These are phyloP conservation scores for Oreochromis spilurus DNA, from an alignment of 2,113 vertebrate species.

Conservation along the genomic window DNA sequence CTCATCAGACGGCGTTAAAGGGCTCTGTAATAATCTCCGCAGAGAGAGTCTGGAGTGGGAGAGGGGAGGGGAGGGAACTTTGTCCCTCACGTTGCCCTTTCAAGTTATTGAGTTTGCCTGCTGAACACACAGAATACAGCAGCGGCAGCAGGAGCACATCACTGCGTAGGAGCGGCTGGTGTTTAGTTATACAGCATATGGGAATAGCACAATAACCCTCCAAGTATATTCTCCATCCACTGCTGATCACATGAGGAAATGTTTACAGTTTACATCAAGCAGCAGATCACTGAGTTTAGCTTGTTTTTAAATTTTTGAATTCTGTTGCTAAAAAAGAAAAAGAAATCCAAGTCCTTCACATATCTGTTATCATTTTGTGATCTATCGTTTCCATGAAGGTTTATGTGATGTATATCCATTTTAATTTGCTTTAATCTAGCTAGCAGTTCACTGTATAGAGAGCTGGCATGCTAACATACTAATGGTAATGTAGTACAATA, in stretches of 20 bases:
- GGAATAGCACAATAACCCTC: conserved; percentile 6
- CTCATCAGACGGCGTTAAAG: conserved; percentile 39
- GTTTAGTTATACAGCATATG: not conserved
- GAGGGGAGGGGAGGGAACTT: conserved; percentile 26
- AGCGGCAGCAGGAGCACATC: not conserved
- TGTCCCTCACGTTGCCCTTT: conserved; percentile 54
- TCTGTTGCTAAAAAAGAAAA: not conserved
- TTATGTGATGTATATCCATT: not conserved
- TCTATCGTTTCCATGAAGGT: not conserved
- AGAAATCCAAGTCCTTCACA: not conserved
- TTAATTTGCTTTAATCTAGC: not conserved
- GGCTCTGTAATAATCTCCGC: conserved; percentile 45
- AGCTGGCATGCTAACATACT: not conserved
- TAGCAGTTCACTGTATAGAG: not conserved
- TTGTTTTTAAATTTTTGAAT: not conserved
- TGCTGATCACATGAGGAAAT: not conserved
- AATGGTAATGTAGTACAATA: not conserved
- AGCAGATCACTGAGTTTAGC: not conserved
- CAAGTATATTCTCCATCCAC: not conserved
- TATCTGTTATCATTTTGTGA: not conserved
- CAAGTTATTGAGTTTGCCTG: conserved; percentile 64
- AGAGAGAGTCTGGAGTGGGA: conserved; percentile 17
- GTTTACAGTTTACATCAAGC: not conserved
- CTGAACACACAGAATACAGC: conserved; percentile 55
- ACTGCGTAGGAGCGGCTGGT: not conserved